Conservation (phyloP, 2,888 invertebrate genomes). For the Crematogaster levior region DNA sequence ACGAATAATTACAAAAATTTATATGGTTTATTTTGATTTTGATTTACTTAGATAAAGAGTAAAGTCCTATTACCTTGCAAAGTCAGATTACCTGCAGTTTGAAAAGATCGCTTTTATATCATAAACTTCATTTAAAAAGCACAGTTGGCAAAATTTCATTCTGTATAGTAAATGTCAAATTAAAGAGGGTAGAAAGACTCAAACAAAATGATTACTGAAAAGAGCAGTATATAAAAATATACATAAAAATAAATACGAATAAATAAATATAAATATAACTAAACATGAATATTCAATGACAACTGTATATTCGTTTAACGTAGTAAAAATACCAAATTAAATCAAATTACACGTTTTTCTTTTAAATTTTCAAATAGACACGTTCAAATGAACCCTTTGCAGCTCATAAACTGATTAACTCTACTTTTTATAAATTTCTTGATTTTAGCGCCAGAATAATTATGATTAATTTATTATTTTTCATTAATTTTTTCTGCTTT, state of each 20-base stretch:
- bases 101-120: neutral
- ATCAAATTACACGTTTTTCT: neutral
- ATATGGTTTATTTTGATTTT: neutral
- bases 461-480: neutral
- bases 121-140: neutral
- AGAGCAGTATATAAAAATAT: neutral
- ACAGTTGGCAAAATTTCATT: neutral
- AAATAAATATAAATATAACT: neutral
- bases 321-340: neutral
- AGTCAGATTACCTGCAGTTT: constrained; percentile 3
- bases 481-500: neutral
- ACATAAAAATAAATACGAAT: neutral
- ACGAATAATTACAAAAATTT: constrained; percentile 13
- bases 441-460: neutral
- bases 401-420: neutral
- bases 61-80: too few species aligned
- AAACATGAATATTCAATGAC: neutral
- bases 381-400: neutral
- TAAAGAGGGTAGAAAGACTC: neutral
- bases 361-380: neutral
- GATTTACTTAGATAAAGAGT: neutral
- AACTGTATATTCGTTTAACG: neutral
- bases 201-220: neutral
- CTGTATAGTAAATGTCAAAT: neutral
- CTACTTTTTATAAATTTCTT: too few species aligned